Evolutionary conservation across 2,888 invertebrate genomes (phyloP).

Genomic region (Trachelus tabidus): DNA sequence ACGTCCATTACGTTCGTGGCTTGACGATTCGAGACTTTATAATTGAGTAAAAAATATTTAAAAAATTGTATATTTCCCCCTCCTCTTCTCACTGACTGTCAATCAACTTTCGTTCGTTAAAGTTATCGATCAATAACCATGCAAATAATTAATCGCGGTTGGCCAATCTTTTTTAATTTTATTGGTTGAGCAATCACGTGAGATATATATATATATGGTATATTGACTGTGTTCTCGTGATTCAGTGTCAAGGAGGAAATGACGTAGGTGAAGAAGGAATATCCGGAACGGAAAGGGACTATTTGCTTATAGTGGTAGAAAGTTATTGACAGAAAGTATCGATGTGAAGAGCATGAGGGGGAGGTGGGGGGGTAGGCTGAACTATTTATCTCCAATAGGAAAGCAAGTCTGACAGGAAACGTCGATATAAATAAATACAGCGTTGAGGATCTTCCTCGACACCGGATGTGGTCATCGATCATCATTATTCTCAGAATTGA

Average conservation of each 20-base stretch:
- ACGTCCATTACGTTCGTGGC: background rate
- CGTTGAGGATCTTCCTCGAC: background rate
- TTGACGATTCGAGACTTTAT: background rate
- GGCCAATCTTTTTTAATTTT: background rate
- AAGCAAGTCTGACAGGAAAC: background rate
- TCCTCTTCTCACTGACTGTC: no score
- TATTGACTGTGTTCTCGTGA: background rate
- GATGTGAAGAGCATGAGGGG: background rate
- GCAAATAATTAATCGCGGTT: background rate
- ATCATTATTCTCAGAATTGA: background rate
- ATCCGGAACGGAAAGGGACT: background rate
- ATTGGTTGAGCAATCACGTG: background rate
- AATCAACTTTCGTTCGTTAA: no score
- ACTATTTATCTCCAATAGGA: background rate
- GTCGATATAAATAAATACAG: background rate
- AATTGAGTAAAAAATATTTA: background rate
- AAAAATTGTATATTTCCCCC: no score
- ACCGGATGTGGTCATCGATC: background rate
- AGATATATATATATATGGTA: background rate
- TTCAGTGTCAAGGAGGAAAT: background rate
- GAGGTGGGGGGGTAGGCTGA: constrained; percentile 11
- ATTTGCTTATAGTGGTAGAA: background rate
- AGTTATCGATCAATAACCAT: no score
- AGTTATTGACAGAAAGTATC: background rate
- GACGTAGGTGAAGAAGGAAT: background rate